These are phyloP conservation scores for Homalodisca vitripennis DNA, from an alignment of 1,140 invertebrate genomes.

Conservation along the genomic window DNA sequence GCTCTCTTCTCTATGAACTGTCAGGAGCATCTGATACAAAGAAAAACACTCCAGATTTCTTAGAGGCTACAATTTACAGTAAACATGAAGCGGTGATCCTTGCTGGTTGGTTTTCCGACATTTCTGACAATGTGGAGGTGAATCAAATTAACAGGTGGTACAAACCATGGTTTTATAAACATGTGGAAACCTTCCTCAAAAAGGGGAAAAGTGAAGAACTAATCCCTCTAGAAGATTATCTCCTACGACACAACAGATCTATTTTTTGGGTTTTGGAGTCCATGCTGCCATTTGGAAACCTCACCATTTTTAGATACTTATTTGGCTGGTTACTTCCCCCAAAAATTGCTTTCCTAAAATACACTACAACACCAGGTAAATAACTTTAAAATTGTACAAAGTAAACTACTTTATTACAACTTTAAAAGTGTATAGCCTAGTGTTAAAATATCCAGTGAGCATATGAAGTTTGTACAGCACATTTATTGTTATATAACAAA, in stretches of 20 bases:
- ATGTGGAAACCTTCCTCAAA: slow-evolving; percentile 59
- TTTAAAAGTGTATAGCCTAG: too few species aligned
- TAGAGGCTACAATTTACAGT: slow-evolving; percentile 56
- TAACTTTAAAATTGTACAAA: too few species aligned
- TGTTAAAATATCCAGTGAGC: too few species aligned
- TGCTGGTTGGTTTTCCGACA: slow-evolving; percentile 53
- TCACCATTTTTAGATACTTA: too few species aligned
- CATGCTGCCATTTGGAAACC: too few species aligned
- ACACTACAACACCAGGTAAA: too few species aligned
- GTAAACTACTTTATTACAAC: too few species aligned
- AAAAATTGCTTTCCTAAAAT: too few species aligned
- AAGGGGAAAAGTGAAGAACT: slow-evolving; percentile 59
- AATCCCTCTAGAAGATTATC: slow-evolving; percentile 78
- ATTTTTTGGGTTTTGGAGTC: slow-evolving; percentile 83
- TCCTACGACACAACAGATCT: slow-evolving; percentile 76
- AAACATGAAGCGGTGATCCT: slow-evolving; percentile 56
- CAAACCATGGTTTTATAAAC: slow-evolving; percentile 83
- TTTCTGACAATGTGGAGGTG: slow-evolving; percentile 45
- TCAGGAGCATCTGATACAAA: slow-evolving; percentile 50
- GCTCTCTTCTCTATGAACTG: slow-evolving; percentile 52
- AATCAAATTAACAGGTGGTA: slow-evolving; percentile 76
- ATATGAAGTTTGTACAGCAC: too few species aligned
- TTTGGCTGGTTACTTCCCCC: too few species aligned
- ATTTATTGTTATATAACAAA: too few species aligned
- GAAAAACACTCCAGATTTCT: slow-evolving; percentile 49